Percentiles rank a stretch among this genome's conserved stretches.
Conservation (phyloP, 2,113 vertebrate species). For the Otis tarda region DNA sequence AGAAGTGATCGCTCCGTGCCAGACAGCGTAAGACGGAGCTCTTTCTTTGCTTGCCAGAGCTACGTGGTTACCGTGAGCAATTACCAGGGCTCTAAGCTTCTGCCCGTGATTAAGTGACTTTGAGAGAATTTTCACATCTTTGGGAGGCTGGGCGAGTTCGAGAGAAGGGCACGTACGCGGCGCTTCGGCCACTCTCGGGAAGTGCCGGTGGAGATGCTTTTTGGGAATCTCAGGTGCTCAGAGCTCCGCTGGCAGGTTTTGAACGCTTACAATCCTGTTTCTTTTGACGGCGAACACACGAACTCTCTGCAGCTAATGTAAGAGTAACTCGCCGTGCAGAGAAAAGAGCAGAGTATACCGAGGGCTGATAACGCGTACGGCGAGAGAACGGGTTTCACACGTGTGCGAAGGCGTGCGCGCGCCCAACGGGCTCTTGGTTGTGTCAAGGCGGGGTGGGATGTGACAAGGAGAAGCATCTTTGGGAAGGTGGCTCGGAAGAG, state of each 20-base stretch:
- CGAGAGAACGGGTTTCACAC: background rate
- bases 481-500: background rate
- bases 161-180: fast-evolving
- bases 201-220: background rate
- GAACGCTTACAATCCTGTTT: background rate
- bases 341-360: background rate
- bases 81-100: background rate
- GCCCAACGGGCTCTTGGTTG: fast-evolving
- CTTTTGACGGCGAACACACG: background rate
- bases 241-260: background rate
- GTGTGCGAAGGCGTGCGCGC: fast-evolving
- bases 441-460: fast-evolving
- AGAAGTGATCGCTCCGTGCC: constrained; percentile 38
- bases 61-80: background rate
- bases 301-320: background rate
- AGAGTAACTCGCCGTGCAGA: background rate
- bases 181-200: fast-evolving
- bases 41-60: constrained; percentile 6
- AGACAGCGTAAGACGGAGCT: constrained; percentile 27
- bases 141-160: background rate
- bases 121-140: background rate
- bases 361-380: background rate
- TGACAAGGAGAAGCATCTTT: fast-evolving
- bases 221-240: background rate
- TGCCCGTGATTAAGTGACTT: background rate